phyloP scores from a whole-genome alignment of 2,113 vertebrate species.

The Myotis brandtii region DNA sequence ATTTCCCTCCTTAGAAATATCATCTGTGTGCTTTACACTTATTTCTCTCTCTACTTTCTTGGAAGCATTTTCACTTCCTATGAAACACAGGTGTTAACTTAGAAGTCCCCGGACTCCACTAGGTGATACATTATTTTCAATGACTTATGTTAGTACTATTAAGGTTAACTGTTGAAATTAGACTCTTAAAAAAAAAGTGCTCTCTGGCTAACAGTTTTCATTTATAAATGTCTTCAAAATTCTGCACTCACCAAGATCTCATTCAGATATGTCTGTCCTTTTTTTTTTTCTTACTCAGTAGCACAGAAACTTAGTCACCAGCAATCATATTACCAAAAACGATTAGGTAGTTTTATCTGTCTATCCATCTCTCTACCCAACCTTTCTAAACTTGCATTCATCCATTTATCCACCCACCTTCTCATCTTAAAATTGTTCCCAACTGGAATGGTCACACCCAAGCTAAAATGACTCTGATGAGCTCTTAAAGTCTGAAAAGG shows the following conservation, averaged over 20 bases:
- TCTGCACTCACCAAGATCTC: not conserved
- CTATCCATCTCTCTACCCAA: not conserved
- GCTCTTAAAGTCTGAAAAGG: constrained; percentile 25
- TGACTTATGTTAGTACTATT: not conserved
- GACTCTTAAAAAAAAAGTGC: constrained; percentile 12
- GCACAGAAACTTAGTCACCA: not conserved
- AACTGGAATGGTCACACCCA: not conserved
- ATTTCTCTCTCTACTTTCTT: not conserved
- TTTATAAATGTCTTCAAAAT: constrained; percentile 24
- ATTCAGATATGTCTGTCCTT: not conserved
- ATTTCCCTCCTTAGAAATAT: not conserved
- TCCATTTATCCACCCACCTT: not conserved
- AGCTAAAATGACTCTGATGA: constrained; percentile 26
- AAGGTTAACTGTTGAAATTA: not conserved
- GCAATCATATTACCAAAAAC: not conserved
- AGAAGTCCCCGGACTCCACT: not conserved
- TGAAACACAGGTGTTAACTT: not conserved
- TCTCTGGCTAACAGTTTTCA: constrained; percentile 4
- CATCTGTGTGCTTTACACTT: not conserved
- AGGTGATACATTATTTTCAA: constrained; percentile 31
- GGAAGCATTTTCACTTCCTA: not conserved
- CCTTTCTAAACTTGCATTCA: not conserved
- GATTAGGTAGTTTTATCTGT: not conserved
- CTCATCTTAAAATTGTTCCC: constrained; percentile 40
- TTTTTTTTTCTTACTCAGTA: not conserved